phyloP scores from a whole-genome alignment of 2,797 vertebrate genomes.

The Pelochelys cantorii region DNA sequence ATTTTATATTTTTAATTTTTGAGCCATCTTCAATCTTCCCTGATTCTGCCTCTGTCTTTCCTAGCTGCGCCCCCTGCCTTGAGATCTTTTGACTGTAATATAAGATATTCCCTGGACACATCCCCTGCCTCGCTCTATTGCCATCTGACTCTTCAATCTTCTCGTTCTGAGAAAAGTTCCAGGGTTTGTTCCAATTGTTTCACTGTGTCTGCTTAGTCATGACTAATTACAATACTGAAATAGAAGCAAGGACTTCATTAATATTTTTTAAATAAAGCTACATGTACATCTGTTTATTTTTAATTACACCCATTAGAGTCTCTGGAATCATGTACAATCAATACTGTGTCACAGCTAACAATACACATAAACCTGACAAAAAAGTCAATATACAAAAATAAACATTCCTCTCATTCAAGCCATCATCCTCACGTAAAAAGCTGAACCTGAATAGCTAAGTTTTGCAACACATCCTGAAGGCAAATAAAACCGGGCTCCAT shows the following conservation, averaged over 20 bases:
- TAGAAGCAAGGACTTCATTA: not conserved
- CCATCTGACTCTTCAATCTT: not conserved
- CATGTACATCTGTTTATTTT: not conserved
- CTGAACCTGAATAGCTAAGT: not conserved
- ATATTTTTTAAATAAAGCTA: not conserved
- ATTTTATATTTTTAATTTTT: not conserved
- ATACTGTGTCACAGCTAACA: not conserved
- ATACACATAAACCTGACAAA: not conserved
- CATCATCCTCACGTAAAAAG: not conserved
- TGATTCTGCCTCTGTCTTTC: not conserved
- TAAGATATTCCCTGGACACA: not conserved
- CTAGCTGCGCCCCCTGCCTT: not conserved
- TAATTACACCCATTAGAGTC: not conserved
- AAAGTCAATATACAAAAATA: not conserved
- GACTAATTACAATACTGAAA: not conserved
- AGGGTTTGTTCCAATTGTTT: not conserved
- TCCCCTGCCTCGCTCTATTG: not conserved
- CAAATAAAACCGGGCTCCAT: not conserved
- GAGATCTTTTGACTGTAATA: not conserved
- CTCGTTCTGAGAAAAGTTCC: not conserved
- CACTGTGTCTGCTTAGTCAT: not conserved
- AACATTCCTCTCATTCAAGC: not conserved
- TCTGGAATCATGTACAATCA: not conserved
- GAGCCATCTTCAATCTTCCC: not conserved
- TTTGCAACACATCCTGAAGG: not conserved